Evolutionary conservation across 1,140 invertebrate genomes (phyloP).

Genomic region (Formica selysi): DNA sequence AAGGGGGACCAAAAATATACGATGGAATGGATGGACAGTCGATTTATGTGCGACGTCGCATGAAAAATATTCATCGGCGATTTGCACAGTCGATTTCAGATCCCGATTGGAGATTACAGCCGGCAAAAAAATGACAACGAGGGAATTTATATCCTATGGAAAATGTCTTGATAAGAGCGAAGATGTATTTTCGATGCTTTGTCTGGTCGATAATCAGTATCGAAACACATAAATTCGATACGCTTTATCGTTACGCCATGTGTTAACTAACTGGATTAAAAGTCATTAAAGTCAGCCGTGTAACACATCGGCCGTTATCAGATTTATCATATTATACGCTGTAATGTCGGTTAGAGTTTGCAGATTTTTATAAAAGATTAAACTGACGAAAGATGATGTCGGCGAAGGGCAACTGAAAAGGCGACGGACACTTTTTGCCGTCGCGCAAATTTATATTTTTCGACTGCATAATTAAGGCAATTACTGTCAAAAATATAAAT

Average conservation of each 20-base stretch:
- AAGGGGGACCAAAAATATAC: not conserved
- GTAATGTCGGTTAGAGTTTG: constrained; percentile 44
- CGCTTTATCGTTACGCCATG: not conserved
- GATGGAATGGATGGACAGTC: not conserved
- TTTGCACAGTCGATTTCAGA: constrained; percentile 34
- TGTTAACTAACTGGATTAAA: constrained; percentile 33
- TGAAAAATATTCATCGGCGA: constrained; percentile 18
- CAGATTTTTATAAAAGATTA: constrained; percentile 56
- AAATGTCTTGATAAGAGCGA: constrained; percentile 26
- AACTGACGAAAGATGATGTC: constrained; percentile 44
- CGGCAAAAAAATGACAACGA: constrained; percentile 12
- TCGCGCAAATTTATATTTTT: constrained; percentile 57
- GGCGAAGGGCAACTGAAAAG: constrained; percentile 47
- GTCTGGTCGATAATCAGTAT: constrained; percentile 14
- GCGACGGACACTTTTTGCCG: constrained; percentile 41
- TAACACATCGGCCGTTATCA: constrained; percentile 42
- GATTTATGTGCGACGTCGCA: not conserved
- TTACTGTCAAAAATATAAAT: constrained; percentile 52
- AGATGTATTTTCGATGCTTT: constrained; percentile 35
- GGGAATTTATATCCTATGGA: constrained; percentile 7
- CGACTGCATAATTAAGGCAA: constrained; percentile 51
- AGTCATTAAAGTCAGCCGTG: constrained; percentile 52
- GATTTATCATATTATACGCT: constrained; percentile 59
- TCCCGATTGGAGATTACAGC: constrained; percentile 31
- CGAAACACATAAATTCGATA: constrained; percentile 36